These are phyloP conservation scores for Drosophila simulans DNA, from an alignment of 1,140 invertebrate species.

Conservation along the genomic window DNA sequence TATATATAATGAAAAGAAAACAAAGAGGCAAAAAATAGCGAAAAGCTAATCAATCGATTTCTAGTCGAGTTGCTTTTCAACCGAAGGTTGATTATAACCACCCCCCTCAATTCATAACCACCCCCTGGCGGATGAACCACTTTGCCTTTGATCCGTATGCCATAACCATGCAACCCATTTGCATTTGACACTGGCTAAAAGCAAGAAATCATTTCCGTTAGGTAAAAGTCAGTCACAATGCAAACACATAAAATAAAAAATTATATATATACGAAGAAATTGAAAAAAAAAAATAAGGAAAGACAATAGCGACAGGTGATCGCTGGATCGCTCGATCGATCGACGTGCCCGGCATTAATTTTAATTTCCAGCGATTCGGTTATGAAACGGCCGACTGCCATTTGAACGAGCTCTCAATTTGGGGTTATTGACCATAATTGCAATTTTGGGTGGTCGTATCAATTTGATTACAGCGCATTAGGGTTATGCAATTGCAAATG, in stretches of 20 bases:
- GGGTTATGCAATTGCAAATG: slow-evolving; percentile 3
- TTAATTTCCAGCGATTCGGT: slow-evolving; percentile 27
- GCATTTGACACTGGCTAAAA: slow-evolving; percentile 42
- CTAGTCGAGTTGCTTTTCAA: slow-evolving; percentile 57
- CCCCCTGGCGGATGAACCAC: background rate
- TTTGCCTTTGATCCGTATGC: background rate
- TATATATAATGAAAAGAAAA: background rate
- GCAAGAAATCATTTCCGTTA: slow-evolving; percentile 55
- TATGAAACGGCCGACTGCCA: slow-evolving; percentile 44
- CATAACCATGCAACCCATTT: slow-evolving; percentile 24
- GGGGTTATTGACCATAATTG: slow-evolving; percentile 81
- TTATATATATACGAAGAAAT: background rate
- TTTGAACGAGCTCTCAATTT: slow-evolving; percentile 54
- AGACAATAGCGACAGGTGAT: slow-evolving; percentile 1
- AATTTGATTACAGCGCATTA: slow-evolving; percentile 41
- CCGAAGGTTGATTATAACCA: slow-evolving; percentile 49
- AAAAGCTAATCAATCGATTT: slow-evolving; percentile 67
- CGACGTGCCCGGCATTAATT: slow-evolving; percentile 57
- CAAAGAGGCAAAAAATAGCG: background rate
- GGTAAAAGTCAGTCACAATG: slow-evolving; percentile 53
- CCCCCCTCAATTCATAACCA: too few relatives aligned
- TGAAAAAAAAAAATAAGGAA: background rate
- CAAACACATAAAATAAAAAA: background rate
- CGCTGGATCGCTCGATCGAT: background rate
- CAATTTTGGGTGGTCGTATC: slow-evolving; percentile 41